A percentile compares a stretch with the other conserved stretches of the same genome.
These are phyloP conservation scores for Allobates femoralis DNA, from an alignment of 2,797 vertebrate genomes.

Conservation along the genomic window DNA sequence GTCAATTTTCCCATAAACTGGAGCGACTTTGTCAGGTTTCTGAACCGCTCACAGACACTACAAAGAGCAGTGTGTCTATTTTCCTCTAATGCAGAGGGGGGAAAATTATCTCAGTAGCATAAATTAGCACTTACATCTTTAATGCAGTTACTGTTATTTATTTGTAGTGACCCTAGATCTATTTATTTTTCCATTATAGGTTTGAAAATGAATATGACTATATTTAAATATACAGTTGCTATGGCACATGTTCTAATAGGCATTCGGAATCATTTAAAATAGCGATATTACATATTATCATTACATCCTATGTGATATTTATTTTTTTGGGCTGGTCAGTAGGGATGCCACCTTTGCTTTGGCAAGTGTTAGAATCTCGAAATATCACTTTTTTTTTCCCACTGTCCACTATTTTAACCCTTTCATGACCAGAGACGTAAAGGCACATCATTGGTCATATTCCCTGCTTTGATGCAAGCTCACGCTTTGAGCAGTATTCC, in stretches of 20 bases:
- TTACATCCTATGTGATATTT: not conserved
- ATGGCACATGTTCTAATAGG: not conserved
- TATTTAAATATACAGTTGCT: conserved; percentile 31
- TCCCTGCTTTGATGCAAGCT: too few species aligned
- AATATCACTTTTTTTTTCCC: not conserved
- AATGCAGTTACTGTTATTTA: conserved; percentile 76
- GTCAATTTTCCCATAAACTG: conserved; percentile 79
- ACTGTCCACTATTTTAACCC: too few species aligned
- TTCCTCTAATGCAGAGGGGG: conserved; percentile 73
- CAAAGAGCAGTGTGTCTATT: conserved; percentile 70
- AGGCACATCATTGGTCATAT: too few species aligned
- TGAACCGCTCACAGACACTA: conserved; percentile 71
- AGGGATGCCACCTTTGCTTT: not conserved
- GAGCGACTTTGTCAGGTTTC: conserved; percentile 77
- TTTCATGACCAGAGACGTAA: too few species aligned
- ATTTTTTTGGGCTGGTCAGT: not conserved
- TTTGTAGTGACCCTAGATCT: conserved; percentile 68
- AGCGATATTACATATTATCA: not conserved
- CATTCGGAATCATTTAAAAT: not conserved
- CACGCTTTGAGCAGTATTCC: too few species aligned
- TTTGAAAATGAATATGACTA: conserved; percentile 50
- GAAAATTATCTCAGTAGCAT: conserved; percentile 73
- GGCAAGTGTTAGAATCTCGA: not conserved
- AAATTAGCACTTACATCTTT: conserved; percentile 78
- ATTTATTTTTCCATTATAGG: conserved; percentile 62